These are phyloP conservation scores for Ochropleura plecta DNA, from an alignment of 2,888 invertebrate species.

Conservation along the genomic window DNA sequence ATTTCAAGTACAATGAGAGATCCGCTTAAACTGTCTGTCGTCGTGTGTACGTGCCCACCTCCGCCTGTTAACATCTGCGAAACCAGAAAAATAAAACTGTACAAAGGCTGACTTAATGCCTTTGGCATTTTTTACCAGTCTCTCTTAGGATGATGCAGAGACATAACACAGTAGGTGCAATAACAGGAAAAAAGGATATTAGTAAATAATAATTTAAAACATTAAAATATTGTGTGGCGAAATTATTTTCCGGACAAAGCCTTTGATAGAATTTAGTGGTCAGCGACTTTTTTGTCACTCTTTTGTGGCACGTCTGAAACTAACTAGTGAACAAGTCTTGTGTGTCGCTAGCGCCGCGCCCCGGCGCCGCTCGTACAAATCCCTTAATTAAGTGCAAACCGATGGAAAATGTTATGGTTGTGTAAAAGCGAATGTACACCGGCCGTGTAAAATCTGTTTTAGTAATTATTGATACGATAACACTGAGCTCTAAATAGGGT, in stretches of 20 bases:
- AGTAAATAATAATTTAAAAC: too few relatives aligned
- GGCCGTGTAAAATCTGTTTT: slow-evolving; percentile 61
- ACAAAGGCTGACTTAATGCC: too few relatives aligned
- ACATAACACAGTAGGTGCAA: too few relatives aligned
- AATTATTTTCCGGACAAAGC: neutral
- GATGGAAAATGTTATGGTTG: slow-evolving; percentile 71
- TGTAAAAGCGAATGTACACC: slow-evolving; percentile 65
- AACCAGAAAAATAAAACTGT: too few relatives aligned
- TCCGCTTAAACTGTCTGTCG: too few relatives aligned
- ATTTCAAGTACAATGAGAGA: too few relatives aligned
- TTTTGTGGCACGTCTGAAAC: neutral
- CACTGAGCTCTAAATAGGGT: slow-evolving; percentile 48
- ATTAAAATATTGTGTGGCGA: too few relatives aligned
- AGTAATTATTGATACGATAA: slow-evolving; percentile 72
- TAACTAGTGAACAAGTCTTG: slow-evolving; percentile 60
- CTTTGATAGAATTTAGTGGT: neutral
- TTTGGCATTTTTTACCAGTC: too few relatives aligned
- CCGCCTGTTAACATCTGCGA: too few relatives aligned
- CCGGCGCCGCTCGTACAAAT: slow-evolving; percentile 75
- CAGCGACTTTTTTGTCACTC: neutral
- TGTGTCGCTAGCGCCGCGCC: slow-evolving; percentile 68
- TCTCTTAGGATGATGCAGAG: too few relatives aligned
- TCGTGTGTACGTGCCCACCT: too few relatives aligned
- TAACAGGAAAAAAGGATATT: too few relatives aligned
- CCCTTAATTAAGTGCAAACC: slow-evolving; percentile 83